Evolutionary conservation across 1,140 invertebrate species (phyloP), one percentile per base, ranked within the genome.

Genomic region (Metopolophium dirhodum): DNA sequence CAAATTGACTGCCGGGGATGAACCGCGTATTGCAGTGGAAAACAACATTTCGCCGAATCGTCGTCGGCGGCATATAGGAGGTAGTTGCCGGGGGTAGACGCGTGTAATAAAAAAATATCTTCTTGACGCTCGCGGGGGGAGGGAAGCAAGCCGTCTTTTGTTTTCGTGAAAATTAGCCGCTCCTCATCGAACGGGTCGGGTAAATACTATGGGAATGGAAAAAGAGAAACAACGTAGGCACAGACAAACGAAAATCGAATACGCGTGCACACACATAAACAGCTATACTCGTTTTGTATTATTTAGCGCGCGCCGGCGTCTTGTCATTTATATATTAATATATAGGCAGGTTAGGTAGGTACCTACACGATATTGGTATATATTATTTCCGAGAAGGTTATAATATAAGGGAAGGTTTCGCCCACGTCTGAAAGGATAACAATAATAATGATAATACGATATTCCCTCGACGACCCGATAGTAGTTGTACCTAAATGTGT

Each of bases 311-410:
- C 51, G 18, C 51, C 83, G 86, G 18, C 37, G 90, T 20, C 30
- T 22, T 22, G 61, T 54, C 51, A 23, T 54, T 20, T 54, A 54
- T 14, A 22, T 7, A 22, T 23, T 4, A 3, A 3, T 51, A 51
- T 54, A 54, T 22, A 23, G 22, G 51, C 22, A 54, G 51, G 49
- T 51, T 54, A 54, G 51, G 49, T 20, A 51, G 45, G 49, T 51
- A 51, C 49, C 51, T 54, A 54, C 89, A 11, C 37, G 89, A 61
- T 68, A 23, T 47, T 23, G 51, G 51, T 54, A 54, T 54, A 45
- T 86, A 26, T 45, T 90, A n/a, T 54, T 90, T 68, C 89, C 89
- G 49, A 90, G 88, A 90, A 77, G 61, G 61, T 77, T n/a, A n/a
- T n/a, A n/a, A 14, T 68, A 14, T 68, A 30, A n/a, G 61, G 61